Conservation (phyloP, 2,797 vertebrate species). For the Furcifer pardalis region DNA sequence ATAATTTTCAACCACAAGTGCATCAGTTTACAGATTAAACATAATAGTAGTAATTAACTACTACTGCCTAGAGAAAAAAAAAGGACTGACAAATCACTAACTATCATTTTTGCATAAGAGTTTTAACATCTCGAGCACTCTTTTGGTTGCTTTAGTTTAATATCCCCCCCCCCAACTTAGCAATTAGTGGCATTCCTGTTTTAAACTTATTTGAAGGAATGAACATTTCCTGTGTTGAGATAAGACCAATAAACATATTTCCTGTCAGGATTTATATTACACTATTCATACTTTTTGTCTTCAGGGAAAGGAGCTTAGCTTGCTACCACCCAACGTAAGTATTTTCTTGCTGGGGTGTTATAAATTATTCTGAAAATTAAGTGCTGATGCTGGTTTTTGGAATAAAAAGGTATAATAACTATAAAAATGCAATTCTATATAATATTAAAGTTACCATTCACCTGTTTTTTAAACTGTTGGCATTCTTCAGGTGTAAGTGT, state of each 20-base stretch:
- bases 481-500: constrained; percentile 98
- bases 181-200: constrained; percentile 36
- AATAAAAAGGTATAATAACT: constrained; percentile 27
- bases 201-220: constrained; percentile 23
- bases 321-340: constrained; percentile 57
- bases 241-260: constrained; percentile 47
- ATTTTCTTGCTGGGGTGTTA: constrained; percentile 55
- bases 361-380: constrained; percentile 55
- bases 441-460: constrained; percentile 67
- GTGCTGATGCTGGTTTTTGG: constrained; percentile 32
- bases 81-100: neutral
- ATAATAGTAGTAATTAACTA: neutral
- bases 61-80: neutral
- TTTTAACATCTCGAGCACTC: neutral
- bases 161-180: neutral
- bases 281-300: constrained; percentile 49
- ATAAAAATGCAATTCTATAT: neutral
- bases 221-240: constrained; percentile 52
- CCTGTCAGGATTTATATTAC: constrained; percentile 50
- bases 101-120: neutral
- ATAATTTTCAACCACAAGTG: constrained; percentile 17
- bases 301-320: constrained; percentile 49
- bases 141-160: neutral
- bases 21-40: constrained; percentile 14
- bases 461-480: constrained; percentile 99